Percentiles rank a stretch among this genome's conserved stretches.
These are phyloP conservation scores for Galbula dea DNA, from an alignment of 2,113 vertebrate genomes.

Conservation along the genomic window DNA sequence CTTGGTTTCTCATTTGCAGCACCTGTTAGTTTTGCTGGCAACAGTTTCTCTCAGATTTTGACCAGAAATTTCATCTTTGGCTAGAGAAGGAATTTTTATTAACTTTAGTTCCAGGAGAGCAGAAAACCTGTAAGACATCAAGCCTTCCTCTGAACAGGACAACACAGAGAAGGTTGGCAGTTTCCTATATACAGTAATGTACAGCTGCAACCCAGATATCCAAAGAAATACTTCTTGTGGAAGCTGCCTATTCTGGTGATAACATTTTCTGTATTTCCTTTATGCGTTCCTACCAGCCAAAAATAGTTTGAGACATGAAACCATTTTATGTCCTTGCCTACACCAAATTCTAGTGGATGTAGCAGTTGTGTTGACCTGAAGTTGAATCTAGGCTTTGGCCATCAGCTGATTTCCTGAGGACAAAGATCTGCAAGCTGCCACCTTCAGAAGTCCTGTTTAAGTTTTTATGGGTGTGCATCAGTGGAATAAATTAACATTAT, in stretches of 20 bases:
- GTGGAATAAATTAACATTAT: not conserved
- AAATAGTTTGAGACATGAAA: not conserved
- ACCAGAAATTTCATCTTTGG: not conserved
- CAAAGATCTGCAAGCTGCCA: not conserved
- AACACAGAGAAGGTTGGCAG: not conserved
- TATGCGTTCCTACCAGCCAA: not conserved
- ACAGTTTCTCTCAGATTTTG: not conserved
- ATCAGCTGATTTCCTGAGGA: not conserved
- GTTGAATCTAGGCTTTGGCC: not conserved
- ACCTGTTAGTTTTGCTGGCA: not conserved
- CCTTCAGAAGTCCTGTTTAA: not conserved
- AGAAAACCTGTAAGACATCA: not conserved
- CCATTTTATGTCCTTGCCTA: not conserved
- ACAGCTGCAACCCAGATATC: not conserved
- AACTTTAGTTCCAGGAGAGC: not conserved
- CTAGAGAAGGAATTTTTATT: not conserved
- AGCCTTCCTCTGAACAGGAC: not conserved
- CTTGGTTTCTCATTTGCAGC: not conserved
- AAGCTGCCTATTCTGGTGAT: not conserved
- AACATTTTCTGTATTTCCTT: not conserved
- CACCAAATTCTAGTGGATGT: not conserved
- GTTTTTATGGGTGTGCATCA: not conserved
- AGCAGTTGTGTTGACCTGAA: not conserved
- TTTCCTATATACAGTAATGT: not conserved
- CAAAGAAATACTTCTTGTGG: not conserved